Evolutionary conservation across 2,888 invertebrate genomes (phyloP).

Genomic region (Ashinkailepas kermadecensis): DNA sequence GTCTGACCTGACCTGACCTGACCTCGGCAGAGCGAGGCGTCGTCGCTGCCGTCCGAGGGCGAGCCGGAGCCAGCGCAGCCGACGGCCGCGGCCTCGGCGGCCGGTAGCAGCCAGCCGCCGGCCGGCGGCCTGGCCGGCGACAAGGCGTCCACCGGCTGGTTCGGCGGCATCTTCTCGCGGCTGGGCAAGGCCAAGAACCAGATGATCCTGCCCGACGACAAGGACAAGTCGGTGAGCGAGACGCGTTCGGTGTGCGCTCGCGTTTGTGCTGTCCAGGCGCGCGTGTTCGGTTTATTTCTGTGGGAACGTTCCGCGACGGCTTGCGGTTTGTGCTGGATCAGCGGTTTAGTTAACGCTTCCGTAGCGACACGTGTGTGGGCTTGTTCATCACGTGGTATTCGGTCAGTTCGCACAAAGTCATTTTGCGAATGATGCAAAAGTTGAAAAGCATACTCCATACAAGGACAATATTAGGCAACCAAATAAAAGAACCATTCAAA

Average conservation of each 20-base stretch:
- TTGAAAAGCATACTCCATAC: too few relatives aligned
- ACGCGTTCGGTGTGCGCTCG: neutral
- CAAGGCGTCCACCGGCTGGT: constrained; percentile 8
- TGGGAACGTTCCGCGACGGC: too few relatives aligned
- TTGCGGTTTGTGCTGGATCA: too few relatives aligned
- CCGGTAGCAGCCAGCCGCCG: neutral
- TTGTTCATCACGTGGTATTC: too few relatives aligned
- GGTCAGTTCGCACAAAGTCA: too few relatives aligned
- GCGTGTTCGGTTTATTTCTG: too few relatives aligned
- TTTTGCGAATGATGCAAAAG: too few relatives aligned
- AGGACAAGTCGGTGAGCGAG: constrained; percentile 22
- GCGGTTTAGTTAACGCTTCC: too few relatives aligned
- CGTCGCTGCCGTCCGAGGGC: neutral
- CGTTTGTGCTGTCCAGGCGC: too few relatives aligned
- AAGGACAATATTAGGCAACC: too few relatives aligned
- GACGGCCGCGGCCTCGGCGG: neutral
- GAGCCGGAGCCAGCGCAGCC: neutral
- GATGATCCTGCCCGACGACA: constrained; percentile 28
- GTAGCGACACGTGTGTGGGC: too few relatives aligned
- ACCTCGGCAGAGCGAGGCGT: constrained; percentile 2
- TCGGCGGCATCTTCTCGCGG: constrained; percentile 26
- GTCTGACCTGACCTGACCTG: neutral
- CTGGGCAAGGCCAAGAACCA: constrained; percentile 28
- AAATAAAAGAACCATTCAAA: too few relatives aligned
- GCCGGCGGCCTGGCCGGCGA: neutral